phyloP scores from a whole-genome alignment of 2,113 vertebrate species.

The Spermophilus dauricus region DNA sequence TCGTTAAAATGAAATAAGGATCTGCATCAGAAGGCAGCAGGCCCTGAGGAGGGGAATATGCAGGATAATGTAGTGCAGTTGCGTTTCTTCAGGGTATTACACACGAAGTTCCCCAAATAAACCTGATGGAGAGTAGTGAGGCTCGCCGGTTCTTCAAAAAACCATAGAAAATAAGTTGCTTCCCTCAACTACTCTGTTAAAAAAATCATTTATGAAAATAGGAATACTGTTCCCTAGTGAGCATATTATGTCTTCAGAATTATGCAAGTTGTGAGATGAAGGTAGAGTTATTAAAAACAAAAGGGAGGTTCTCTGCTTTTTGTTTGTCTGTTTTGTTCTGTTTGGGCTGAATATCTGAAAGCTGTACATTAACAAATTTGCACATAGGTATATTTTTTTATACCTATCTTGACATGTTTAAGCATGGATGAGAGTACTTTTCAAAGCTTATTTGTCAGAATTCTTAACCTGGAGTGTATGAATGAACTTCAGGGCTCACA shows the following conservation, averaged over 20 bases:
- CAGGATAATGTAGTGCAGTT: not conserved
- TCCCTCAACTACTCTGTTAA: slow-evolving; percentile 11
- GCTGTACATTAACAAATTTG: not conserved
- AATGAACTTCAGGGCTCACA: not conserved
- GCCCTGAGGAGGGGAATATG: not conserved
- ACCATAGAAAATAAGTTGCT: slow-evolving; percentile 50
- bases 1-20: slow-evolving; percentile 67
- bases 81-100: slow-evolving; percentile 37
- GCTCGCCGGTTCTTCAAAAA: slow-evolving; percentile 31
- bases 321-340: not conserved
- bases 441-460: not conserved
- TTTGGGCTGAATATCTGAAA: not conserved
- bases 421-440: not conserved
- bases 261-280: not conserved
- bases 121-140: not conserved
- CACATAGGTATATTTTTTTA: not conserved
- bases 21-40: slow-evolving; percentile 16
- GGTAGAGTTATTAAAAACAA: not conserved
- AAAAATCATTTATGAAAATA: not conserved
- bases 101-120: slow-evolving; percentile 34
- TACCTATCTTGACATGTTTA: not conserved
- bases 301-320: not conserved
- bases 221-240: not conserved
- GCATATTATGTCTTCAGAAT: slow-evolving; percentile 17
- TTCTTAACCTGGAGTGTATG: not conserved